A percentile compares a stretch with the other conserved stretches of the same genome.
Evolutionary conservation across 2,113 vertebrate genomes (phyloP).

Genomic region (Ameiurus melas): DNA sequence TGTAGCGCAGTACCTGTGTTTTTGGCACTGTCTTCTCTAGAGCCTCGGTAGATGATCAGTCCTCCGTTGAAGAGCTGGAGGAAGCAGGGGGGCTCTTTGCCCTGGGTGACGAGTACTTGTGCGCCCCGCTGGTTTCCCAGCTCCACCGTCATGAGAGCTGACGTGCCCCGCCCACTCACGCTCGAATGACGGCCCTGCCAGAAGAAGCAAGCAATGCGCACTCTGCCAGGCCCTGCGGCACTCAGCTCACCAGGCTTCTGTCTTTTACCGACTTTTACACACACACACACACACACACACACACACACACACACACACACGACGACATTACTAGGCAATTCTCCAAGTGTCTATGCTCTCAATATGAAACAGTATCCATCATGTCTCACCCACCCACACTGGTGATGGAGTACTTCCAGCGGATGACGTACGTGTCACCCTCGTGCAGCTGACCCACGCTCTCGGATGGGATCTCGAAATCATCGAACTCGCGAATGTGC

Average conservation of each 20-base stretch:
- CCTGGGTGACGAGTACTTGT: conserved; percentile 74
- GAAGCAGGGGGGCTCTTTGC: conserved; percentile 79
- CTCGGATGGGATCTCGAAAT: conserved; percentile 67
- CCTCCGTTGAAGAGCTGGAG: conserved; percentile 79
- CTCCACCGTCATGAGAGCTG: conserved; percentile 80
- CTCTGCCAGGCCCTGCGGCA: conserved; percentile 67
- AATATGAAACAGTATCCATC: background rate
- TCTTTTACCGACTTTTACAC: conserved; percentile 69
- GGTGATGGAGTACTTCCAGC: conserved; percentile 79
- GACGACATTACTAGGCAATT: background rate
- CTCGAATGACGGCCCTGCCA: conserved; percentile 78
- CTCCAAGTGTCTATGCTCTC: background rate
- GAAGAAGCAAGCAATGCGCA: conserved; percentile 76
- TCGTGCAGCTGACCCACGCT: conserved; percentile 76
- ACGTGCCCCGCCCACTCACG: conserved; percentile 75
- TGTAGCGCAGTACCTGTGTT: conserved; percentile 58
- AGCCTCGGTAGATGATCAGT: conserved; percentile 73
- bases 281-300: conserved; percentile 6
- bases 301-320: background rate
- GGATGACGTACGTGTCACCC: conserved; percentile 75
- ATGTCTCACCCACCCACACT: conserved; percentile 68
- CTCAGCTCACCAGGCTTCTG: conserved; percentile 74
- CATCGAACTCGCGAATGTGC: conserved; percentile 77
- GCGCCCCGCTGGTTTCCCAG: conserved; percentile 75
- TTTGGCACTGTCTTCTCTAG: conserved; percentile 63